Conservation (phyloP, 2,888 invertebrate species). For the Troides oblongomaculatus region DNA sequence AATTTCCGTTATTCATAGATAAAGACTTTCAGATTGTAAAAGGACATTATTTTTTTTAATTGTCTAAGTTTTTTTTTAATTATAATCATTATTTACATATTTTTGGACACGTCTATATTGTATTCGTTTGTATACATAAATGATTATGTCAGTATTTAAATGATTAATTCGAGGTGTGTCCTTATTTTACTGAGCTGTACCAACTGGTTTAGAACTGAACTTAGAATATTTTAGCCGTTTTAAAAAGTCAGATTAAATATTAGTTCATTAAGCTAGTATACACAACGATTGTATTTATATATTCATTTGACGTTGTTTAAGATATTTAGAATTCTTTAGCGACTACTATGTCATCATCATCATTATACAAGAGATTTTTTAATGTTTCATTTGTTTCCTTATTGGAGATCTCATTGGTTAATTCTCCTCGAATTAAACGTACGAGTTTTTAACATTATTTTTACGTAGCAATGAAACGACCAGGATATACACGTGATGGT, state of each 20-base stretch:
- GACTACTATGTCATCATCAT: no score
- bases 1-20: no score
- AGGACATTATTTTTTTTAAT: no score
- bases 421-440: no score
- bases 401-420: no score
- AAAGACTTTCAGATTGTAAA: no score
- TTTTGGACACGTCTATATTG: not conserved
- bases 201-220: not conserved
- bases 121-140: not conserved
- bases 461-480: no score
- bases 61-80: not conserved
- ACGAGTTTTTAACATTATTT: no score
- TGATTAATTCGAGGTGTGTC: not conserved
- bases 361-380: no score
- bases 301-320: not conserved
- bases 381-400: no score
- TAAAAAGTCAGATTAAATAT: conserved; percentile 1
- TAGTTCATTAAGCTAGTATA: not conserved
- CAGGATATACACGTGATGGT: no score
- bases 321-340: not conserved
- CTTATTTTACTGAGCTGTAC: not conserved
- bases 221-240: not conserved
- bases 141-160: not conserved
- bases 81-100: not conserved
- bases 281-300: no score